Evolutionary conservation across 2,888 invertebrate genomes (phyloP).

Genomic region (Schizotus pectinicornis): DNA sequence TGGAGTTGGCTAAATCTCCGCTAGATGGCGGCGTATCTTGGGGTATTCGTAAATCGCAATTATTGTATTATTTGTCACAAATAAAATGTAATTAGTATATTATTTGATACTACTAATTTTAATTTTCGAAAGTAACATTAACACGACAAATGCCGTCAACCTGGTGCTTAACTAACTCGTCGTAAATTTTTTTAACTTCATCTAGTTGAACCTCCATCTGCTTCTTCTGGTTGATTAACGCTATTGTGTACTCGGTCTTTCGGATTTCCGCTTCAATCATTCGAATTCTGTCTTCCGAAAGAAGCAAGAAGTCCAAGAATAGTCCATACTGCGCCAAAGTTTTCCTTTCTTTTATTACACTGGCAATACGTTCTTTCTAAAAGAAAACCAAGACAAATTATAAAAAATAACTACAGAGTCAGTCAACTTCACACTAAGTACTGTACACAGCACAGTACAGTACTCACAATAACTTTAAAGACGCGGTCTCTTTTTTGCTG

Average conservation of each 20-base stretch:
- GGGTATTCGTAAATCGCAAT: too few species aligned
- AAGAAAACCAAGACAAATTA: constrained; percentile 1
- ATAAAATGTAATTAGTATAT: too few species aligned
- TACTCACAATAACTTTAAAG: constrained; percentile 1
- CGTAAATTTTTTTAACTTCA: constrained; percentile 17
- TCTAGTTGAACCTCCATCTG: constrained; percentile 22
- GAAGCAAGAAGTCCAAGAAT: constrained; percentile 1
- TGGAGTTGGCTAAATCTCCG: too few species aligned
- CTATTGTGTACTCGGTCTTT: constrained; percentile 15
- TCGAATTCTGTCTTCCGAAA: constrained; percentile 11
- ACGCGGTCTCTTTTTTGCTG: not conserved
- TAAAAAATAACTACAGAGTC: too few species aligned
- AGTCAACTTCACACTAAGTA: not conserved
- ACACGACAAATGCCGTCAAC: not conserved
- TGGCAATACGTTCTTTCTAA: not conserved
- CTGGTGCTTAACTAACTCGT: constrained; percentile 2
- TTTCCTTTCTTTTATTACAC: not conserved
- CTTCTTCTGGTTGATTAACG: constrained; percentile 15
- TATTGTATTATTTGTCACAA: too few species aligned
- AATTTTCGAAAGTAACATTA: constrained; percentile 3
- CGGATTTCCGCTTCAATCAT: constrained; percentile 24
- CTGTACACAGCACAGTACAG: not conserved
- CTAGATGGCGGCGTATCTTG: too few species aligned
- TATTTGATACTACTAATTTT: not conserved
- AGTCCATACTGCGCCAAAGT: not conserved